Percentiles rank a stretch among this genome's conserved stretches.
Evolutionary conservation across 2,888 invertebrate species (phyloP).

Genomic region (Orthonychiurus folsomi): DNA sequence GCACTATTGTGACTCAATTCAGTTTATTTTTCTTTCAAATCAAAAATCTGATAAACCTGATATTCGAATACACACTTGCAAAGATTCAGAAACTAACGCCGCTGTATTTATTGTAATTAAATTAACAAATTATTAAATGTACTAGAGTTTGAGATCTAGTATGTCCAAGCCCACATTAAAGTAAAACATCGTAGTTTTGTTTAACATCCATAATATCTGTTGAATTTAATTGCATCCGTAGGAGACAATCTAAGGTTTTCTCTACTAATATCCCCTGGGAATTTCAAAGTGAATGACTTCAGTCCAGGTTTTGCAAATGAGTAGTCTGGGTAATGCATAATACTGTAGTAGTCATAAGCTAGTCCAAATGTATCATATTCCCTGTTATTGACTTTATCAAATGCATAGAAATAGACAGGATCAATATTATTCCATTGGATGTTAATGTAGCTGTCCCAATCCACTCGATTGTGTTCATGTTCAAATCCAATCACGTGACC

Average conservation of each 20-base stretch:
- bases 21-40: too few relatives aligned
- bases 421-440: conserved; percentile 12
- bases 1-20: too few relatives aligned
- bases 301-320: conserved; percentile 11
- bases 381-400: conserved; percentile 3
- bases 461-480: conserved; percentile 18
- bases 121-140: too few relatives aligned
- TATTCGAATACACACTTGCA: too few relatives aligned
- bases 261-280: not conserved
- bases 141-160: too few relatives aligned
- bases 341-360: conserved; percentile 16
- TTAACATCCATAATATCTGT: not conserved
- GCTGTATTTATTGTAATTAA: too few relatives aligned
- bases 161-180: too few relatives aligned
- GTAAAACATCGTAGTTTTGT: too few relatives aligned
- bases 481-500: conserved; percentile 19
- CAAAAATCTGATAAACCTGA: too few relatives aligned
- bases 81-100: too few relatives aligned
- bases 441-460: conserved; percentile 14
- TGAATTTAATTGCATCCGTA: not conserved
- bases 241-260: not conserved
- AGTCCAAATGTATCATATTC: conserved; percentile 7
- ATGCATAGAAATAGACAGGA: conserved; percentile 15
- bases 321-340: conserved; percentile 19
- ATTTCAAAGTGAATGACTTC: not conserved